A percentile compares a stretch with the other conserved stretches of the same genome.
phyloP scores from a whole-genome alignment of 2,797 vertebrate genomes.

The Myotis myotis region DNA sequence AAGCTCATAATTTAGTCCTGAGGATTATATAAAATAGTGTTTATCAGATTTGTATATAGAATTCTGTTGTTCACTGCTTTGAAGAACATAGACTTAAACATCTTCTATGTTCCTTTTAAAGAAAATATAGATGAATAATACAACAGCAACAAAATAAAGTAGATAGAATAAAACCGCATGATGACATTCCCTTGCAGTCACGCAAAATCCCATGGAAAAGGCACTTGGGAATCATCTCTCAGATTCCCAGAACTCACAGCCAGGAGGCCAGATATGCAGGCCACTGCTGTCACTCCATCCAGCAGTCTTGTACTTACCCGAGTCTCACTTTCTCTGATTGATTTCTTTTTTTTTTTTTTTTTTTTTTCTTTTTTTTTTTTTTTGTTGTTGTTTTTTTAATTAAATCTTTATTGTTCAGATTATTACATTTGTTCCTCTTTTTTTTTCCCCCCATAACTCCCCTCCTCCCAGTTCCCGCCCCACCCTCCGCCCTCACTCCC shows the following conservation, averaged over 20 bases:
- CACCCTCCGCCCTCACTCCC: no score
- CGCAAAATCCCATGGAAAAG: not conserved
- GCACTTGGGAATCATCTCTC: not conserved
- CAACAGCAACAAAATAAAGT: not conserved
- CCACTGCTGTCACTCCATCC: not conserved
- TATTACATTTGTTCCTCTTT: no score
- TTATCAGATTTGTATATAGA: not conserved
- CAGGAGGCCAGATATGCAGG: not conserved
- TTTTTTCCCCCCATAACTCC: no score
- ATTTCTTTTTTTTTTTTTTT: no score
- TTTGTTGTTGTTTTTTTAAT: no score
- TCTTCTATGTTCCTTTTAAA: not conserved
- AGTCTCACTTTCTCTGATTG: not conserved
- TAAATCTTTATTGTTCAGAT: no score
- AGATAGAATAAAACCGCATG: not conserved
- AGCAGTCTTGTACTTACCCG: not conserved
- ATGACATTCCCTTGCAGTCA: not conserved
- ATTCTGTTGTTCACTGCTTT: not conserved
- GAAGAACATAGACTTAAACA: not conserved
- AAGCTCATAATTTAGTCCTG: not conserved
- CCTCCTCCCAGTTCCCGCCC: no score
- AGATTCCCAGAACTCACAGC: not conserved
- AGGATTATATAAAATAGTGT: not conserved
- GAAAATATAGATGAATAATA: not conserved
- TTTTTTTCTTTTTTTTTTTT: no score